Evolutionary conservation across 2,113 vertebrate species (phyloP).

Genomic region (Chascanopsetta lugubris): DNA sequence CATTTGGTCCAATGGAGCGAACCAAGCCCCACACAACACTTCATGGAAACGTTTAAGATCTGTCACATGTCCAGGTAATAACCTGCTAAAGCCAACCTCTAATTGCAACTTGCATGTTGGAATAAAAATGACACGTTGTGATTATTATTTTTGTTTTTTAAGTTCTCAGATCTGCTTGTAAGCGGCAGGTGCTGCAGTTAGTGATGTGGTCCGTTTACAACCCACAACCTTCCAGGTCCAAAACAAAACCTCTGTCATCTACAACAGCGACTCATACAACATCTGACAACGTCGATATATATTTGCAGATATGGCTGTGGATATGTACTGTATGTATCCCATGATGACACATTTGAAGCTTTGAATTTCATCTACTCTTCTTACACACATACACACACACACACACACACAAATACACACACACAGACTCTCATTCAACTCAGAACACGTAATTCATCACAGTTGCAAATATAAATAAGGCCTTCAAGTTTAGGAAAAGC

Average conservation of each 20-base stretch:
- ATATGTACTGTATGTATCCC: not conserved
- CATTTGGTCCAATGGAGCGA: constrained; percentile 67
- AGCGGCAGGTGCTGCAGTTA: constrained; percentile 12
- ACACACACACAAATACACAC: no score
- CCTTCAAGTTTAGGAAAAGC: constrained; percentile 14
- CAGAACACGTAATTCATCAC: not conserved
- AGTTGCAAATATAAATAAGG: not conserved
- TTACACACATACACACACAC: not conserved
- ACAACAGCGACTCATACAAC: constrained; percentile 4
- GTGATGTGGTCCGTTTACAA: not conserved
- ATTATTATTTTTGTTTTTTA: no score
- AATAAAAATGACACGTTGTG: not conserved
- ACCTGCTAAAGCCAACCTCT: not conserved
- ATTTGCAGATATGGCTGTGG: not conserved
- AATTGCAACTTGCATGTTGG: not conserved
- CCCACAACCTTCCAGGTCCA: not conserved
- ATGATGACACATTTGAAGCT: not conserved
- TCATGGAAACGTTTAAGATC: constrained; percentile 25
- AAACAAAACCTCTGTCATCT: constrained; percentile 25
- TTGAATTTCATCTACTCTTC: not conserved
- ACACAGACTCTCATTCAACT: not conserved
- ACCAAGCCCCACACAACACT: constrained; percentile 50
- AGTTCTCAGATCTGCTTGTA: not conserved
- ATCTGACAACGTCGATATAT: not conserved
- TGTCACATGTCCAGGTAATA: not conserved